Evolutionary conservation across 2,113 vertebrate species (phyloP), one percentile per base, ranked within the genome.

Genomic region (Montifringilla adamsi): DNA sequence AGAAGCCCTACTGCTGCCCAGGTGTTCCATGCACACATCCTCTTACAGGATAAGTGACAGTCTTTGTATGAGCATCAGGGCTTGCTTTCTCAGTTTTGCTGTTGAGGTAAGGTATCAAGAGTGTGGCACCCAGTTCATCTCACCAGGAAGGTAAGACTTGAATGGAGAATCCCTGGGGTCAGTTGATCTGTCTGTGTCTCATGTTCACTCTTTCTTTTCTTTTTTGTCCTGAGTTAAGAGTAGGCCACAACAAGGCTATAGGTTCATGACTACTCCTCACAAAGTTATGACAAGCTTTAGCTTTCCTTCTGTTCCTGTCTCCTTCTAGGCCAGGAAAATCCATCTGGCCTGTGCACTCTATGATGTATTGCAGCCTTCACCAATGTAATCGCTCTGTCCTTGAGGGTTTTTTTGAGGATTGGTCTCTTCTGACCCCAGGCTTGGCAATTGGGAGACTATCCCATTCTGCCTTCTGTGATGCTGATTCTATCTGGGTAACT

Each of bases 301-400:
- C 5, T 70, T 87, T 87, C 16, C 7, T 44, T 84, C 39, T 91
- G 9, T 74, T 86, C 4, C 0, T 55, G 20, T 16, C 58, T 90
- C 11, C 11, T 60, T 56, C 78, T 46, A 27, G 35, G 17, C 62
- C 26, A 39, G 27, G 49, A 62, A 49, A 46, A 60, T 83, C 19
- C 19, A 9, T n/a, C 20, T 52, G 52, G 4, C 24, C 39, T 69
- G 28, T 1, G 4, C 7, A 33, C 46, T 17, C 22, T 58, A 17
- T 52, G 41, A 31, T 11, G 1, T 59, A 31, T 28, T 0, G 0
- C 0, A 2, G 67, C 55, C 13, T 73, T 85, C 31, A 46, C 11
- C 4, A 6, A 4, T 50, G 27, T 31, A 72, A 17, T 18, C 0
- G 0, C 35, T 80, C 19, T 3, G 1, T 63, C 21, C 23, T 78